Base-by-base conservation (phyloP, 1,140 invertebrate species). In the Dendroctonus ponderosae region DNA sequence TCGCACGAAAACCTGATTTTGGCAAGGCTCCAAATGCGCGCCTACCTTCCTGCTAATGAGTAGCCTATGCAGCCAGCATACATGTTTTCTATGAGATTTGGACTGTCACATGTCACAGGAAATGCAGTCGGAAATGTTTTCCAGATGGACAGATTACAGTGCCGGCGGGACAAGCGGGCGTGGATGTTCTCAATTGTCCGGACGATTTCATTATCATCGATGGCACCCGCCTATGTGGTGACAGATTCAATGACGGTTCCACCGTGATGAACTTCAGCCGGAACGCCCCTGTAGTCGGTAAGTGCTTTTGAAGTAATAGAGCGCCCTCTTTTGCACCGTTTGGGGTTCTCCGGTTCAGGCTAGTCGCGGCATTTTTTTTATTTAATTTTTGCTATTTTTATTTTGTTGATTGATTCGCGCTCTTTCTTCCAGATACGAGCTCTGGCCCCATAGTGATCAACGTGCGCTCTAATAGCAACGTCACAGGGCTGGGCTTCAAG, bases 161-260 rank as follows among this genome's bases (percentile, higher is more conserved):
- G 15, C 82, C 85, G 9, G 80, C 82, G 51, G 84, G 83, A 0
- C 86, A 90, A 75, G 89, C 89, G 2, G 89, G 89, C 0, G 84
- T 86, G 38, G 89, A 89, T 57, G 83, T 88, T 59, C 83, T 86
- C 68, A 87, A 89, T 73, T 91, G 89, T 72, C 88, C 88, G 0
- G 84, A 85, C 59, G 89, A 91, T 72, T 91, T 86, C 75, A 80
- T 91, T 37, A 77, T 87, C 0, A 80, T 90, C 56, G 84, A 87
- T 66, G 86, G 86, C 11, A 82, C 85, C 7, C 79, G 89, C 63
- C 78, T 91, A 6, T 91, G 89, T 72, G 89, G 89, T 0, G 86
- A 89, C 57, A 80, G 85, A n/a, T 80, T 91, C 3, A 91, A 91
- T 72, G 89, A 90, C 75, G 88, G 85, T 9, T 80, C 82, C 2